phyloP scores from a whole-genome alignment of 2,888 invertebrate species.

The Calameuta pallipes region DNA sequence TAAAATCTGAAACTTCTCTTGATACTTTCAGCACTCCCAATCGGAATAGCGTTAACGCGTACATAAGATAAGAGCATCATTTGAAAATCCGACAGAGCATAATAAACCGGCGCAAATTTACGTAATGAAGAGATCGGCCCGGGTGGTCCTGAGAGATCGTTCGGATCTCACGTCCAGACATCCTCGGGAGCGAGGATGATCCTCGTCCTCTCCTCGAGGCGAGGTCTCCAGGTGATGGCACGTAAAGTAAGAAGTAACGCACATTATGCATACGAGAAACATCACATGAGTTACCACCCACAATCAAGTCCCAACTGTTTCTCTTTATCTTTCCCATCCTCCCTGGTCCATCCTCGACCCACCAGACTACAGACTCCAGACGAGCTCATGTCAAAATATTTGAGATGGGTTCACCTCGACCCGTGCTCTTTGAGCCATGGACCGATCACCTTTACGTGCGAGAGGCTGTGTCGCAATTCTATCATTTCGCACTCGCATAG shows the following conservation, averaged over 20 bases:
- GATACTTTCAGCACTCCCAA: not conserved
- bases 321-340: slow-evolving; percentile 2
- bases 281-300: slow-evolving; percentile 32
- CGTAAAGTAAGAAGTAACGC: slow-evolving; percentile 31
- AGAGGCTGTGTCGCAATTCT: not conserved
- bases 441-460: not conserved
- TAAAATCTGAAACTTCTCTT: not conserved
- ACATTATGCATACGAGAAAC: slow-evolving; percentile 27
- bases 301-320: slow-evolving; percentile 22
- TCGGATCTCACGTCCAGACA: not conserved
- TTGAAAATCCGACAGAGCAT: not conserved
- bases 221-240: slow-evolving; percentile 3
- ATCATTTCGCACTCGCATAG: not conserved
- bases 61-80: not conserved
- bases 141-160: slow-evolving; percentile 46
- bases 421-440: slow-evolving; percentile 3
- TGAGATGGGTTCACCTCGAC: slow-evolving; percentile 44
- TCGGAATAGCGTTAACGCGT: not conserved
- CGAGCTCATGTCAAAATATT: slow-evolving; percentile 45
- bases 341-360: not conserved
- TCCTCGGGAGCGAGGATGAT: slow-evolving; percentile 7
- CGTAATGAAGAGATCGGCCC: slow-evolving; percentile 48
- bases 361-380: slow-evolving; percentile 10
- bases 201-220: slow-evolving; percentile 12
- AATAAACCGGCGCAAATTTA: slow-evolving; percentile 6